Conservation (phyloP, 2,888 invertebrate species). For the Psylliodes chrysocephalus region DNA sequence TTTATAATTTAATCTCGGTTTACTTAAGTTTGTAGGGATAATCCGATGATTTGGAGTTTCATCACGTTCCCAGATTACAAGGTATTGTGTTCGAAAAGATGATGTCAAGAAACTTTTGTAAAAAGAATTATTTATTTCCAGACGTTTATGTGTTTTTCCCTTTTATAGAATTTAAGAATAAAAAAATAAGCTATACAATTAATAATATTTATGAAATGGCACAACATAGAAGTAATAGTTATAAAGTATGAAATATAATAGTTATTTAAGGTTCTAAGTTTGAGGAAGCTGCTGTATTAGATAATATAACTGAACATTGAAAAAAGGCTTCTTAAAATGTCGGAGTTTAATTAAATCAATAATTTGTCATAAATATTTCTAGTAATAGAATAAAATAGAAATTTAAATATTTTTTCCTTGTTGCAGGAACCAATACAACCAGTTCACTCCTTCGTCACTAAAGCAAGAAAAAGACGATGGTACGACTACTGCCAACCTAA, state of each 20-base stretch:
- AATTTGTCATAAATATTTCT: no score
- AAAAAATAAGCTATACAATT: no score
- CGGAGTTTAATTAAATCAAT: no score
- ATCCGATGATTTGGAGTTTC: slow-evolving; percentile 33
- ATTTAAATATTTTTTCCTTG: not conserved
- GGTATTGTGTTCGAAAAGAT: slow-evolving; percentile 9
- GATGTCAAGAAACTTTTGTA: not conserved
- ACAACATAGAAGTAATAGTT: no score
- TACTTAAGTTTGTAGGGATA: slow-evolving; percentile 37
- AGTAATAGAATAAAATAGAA: no score
- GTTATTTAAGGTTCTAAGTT: no score
- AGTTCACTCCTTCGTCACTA: slow-evolving; percentile 70
- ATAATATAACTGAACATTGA: not conserved
- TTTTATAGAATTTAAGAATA: no score
- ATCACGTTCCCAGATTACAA: slow-evolving; percentile 26
- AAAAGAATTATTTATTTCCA: not conserved
- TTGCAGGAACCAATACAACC: slow-evolving; percentile 73
- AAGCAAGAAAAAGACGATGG: slow-evolving; percentile 40
- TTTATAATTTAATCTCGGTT: slow-evolving; percentile 49
- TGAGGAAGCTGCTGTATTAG: no score
- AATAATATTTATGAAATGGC: no score
- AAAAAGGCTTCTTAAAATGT: no score
- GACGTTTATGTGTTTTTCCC: no score
- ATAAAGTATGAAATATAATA: no score
- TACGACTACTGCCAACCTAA: slow-evolving; percentile 65